These are phyloP conservation scores for Taenioides sp. DNA, from an alignment of 2,797 vertebrate genomes.

Conservation along the genomic window DNA sequence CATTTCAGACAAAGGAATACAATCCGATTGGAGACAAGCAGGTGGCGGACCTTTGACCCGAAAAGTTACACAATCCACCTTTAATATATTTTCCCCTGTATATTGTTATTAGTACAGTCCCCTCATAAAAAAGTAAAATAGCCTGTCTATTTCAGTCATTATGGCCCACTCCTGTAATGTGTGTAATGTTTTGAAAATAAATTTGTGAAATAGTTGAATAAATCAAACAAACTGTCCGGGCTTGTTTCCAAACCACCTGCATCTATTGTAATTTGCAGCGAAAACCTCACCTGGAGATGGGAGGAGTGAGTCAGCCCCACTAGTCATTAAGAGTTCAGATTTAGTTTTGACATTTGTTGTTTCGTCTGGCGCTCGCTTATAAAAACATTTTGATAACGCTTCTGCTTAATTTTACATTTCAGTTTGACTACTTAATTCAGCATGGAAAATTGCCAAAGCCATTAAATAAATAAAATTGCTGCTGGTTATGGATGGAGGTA, in stretches of 20 bases:
- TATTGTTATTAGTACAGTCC: too few relatives aligned
- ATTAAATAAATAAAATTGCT: conserved; percentile 7
- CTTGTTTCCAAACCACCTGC: conserved; percentile 14
- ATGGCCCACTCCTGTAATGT: not conserved
- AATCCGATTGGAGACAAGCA: too few relatives aligned
- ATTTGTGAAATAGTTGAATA: not conserved
- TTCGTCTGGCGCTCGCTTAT: not conserved
- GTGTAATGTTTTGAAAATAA: not conserved
- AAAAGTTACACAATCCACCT: too few relatives aligned
- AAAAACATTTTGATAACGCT: conserved; percentile 5
- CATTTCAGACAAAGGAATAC: too few relatives aligned
- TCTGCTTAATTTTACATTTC: conserved; percentile 4
- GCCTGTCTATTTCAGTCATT: too few relatives aligned
- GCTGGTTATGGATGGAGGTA: not conserved
- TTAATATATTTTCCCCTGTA: too few relatives aligned
- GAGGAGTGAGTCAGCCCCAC: conserved; percentile 29
- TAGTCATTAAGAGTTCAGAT: conserved; percentile 30
- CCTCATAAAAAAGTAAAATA: too few relatives aligned
- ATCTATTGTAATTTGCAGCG: conserved; percentile 9
- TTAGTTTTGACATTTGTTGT: conserved; percentile 44
- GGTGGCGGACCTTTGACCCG: too few relatives aligned
- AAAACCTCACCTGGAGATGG: conserved; percentile 9
- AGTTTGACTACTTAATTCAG: not conserved
- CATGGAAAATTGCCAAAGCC: not conserved
- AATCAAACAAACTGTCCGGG: not conserved